phyloP scores from a whole-genome alignment of 64 coral and sea anemone species.

The Porites lutea region DNA sequence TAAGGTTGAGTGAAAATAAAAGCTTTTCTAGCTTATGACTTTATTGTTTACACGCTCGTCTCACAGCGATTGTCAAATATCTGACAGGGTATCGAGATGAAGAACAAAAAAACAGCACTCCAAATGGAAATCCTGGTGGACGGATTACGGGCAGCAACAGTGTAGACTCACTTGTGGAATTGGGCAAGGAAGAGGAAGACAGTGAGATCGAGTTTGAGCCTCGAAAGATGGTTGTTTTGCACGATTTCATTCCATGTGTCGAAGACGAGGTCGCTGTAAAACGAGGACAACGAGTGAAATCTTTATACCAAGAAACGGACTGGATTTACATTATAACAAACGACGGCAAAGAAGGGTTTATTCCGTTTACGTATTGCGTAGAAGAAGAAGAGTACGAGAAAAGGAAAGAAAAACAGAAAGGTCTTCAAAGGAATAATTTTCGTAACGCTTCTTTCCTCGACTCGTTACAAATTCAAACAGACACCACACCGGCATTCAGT shows the following conservation, averaged over 20 bases:
- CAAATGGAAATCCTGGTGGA: conserved; percentile 68
- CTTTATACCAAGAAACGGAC: conserved; percentile 91
- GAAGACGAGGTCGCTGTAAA: conserved; percentile 92
- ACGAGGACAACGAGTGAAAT: conserved; percentile 89
- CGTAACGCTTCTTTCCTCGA: conserved; percentile 51
- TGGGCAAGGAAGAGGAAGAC: conserved; percentile 57
- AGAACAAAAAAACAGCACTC: conserved; percentile 45
- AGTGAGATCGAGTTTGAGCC: conserved; percentile 77
- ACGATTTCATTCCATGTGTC: conserved; percentile 96
- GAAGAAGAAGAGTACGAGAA: conserved; percentile 86
- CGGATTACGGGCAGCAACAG: conserved; percentile 60
- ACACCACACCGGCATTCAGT: conserved; percentile 34
- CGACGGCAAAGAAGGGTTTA: conserved; percentile 91
- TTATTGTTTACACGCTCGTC: conserved; percentile 56
- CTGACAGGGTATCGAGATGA: conserved; percentile 71
- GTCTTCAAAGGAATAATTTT: conserved; percentile 52
- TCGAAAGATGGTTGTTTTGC: conserved; percentile 89
- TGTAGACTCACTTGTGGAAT: conserved; percentile 61
- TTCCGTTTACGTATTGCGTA: conserved; percentile 93
- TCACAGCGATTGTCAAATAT: conserved; percentile 2
- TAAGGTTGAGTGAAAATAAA: background rate
- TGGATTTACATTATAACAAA: conserved; percentile 88
- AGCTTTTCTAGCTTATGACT: conserved; percentile 13
- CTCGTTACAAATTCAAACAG: conserved; percentile 42
- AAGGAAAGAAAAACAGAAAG: conserved; percentile 81